Evolutionary conservation across 2,797 vertebrate species (phyloP).

Genomic region (Dicrostonyx torquatus): DNA sequence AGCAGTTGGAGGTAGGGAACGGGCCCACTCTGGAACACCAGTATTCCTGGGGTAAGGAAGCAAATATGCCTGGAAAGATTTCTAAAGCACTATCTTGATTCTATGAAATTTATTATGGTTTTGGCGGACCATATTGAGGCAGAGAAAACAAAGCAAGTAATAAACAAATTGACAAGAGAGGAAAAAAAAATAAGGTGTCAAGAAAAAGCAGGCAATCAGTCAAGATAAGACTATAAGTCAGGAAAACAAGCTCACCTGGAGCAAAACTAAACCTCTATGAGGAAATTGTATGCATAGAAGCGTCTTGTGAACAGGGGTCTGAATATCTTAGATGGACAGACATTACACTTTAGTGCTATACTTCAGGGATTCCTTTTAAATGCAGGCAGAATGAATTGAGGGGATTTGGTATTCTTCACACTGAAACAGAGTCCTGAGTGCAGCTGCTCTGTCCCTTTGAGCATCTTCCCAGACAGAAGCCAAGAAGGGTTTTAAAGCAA

Average conservation of each 20-base stretch:
- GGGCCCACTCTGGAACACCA: background rate
- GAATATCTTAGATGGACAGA: background rate
- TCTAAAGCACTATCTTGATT: background rate
- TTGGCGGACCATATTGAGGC: background rate
- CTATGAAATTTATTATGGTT: background rate
- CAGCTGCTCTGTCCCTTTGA: constrained; percentile 25
- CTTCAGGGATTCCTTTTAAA: background rate
- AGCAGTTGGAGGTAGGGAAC: background rate
- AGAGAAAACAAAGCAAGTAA: constrained; percentile 5
- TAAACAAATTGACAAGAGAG: background rate
- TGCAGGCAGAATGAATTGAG: background rate
- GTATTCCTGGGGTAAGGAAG: background rate
- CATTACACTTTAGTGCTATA: background rate
- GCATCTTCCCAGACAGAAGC: constrained; percentile 11
- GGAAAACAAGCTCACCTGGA: background rate
- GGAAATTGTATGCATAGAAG: background rate
- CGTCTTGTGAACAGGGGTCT: background rate
- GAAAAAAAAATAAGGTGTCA: background rate
- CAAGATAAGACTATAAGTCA: constrained; percentile 19
- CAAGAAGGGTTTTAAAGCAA: constrained; percentile 45
- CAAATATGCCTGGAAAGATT: background rate
- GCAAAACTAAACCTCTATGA: background rate
- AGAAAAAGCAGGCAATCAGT: background rate
- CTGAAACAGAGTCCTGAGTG: background rate
- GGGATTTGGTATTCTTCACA: constrained; percentile 15